These are phyloP conservation scores for Decapterus maruadsi DNA, from an alignment of 2,797 vertebrate species.

Conservation along the genomic window DNA sequence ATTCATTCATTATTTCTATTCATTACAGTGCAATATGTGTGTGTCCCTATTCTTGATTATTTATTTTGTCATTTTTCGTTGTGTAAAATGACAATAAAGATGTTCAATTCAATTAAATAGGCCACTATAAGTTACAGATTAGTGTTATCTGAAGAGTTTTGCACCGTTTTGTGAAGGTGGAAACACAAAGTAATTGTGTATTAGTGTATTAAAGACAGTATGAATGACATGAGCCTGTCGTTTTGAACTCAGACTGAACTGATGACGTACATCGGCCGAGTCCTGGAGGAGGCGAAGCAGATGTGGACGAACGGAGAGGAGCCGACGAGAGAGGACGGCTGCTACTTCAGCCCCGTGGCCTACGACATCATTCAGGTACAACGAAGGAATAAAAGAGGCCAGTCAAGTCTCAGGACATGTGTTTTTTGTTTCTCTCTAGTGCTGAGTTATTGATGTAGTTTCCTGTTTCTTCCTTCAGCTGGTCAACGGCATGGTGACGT, in stretches of 20 bases:
- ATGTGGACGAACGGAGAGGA: conserved; percentile 80
- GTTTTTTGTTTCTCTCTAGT: background rate
- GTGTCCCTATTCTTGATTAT: too few species aligned
- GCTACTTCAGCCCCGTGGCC: conserved; percentile 86
- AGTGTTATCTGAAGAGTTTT: too few species aligned
- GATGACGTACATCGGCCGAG: conserved; percentile 67
- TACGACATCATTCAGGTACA: conserved; percentile 92
- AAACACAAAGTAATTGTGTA: too few species aligned
- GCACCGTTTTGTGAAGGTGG: too few species aligned
- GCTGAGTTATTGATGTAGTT: too few species aligned
- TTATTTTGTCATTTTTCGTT: too few species aligned
- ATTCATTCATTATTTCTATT: too few species aligned
- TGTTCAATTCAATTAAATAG: background rate
- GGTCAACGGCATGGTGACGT: conserved; percentile 53
- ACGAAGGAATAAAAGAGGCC: too few species aligned
- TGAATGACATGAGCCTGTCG: background rate
- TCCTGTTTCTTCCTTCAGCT: conserved; percentile 51
- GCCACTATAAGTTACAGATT: background rate
- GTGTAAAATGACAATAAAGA: too few species aligned
- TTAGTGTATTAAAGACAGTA: too few species aligned
- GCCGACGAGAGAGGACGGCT: conserved; percentile 81
- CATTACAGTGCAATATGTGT: too few species aligned
- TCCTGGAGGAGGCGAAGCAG: conserved; percentile 82
- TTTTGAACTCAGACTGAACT: conserved; percentile 77
- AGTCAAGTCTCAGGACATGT: background rate